Evolutionary conservation across 1,140 invertebrate species (phyloP).

Genomic region (Zaprionus davidi): DNA sequence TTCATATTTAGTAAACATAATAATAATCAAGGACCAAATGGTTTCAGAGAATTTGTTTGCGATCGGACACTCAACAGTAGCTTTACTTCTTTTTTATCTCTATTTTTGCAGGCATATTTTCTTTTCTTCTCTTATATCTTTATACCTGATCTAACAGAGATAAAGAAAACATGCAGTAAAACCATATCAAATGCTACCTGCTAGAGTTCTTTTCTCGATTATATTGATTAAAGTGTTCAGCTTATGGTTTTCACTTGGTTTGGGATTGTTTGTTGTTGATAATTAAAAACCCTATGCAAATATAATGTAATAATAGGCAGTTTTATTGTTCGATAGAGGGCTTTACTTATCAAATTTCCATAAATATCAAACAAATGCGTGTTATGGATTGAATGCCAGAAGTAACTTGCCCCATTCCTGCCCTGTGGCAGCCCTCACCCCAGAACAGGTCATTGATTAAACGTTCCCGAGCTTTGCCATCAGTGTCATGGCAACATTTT

Average conservation of each 20-base stretch:
- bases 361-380: constrained; percentile 61
- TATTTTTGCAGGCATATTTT: background rate
- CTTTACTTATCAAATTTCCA: constrained; percentile 70
- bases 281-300: constrained; percentile 51
- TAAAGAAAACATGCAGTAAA: constrained; percentile 5
- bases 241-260: background rate
- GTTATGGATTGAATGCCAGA: constrained; percentile 31
- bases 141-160: background rate
- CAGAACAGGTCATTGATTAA: constrained; percentile 65
- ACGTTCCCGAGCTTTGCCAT: constrained; percentile 53
- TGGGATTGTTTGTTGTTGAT: constrained; percentile 14
- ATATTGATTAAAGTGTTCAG: background rate
- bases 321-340: constrained; percentile 20
- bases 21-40: too few relatives aligned
- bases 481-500: constrained; percentile 62
- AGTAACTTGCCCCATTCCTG: background rate
- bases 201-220: background rate
- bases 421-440: constrained; percentile 1
- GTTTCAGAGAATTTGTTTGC: too few relatives aligned
- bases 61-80: too few relatives aligned
- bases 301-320: constrained; percentile 46
- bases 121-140: background rate
- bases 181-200: background rate
- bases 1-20: too few relatives aligned
- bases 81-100: constrained; percentile 4